Conservation (phyloP, 1,140 invertebrate species). For the Papilio dardanus region DNA sequence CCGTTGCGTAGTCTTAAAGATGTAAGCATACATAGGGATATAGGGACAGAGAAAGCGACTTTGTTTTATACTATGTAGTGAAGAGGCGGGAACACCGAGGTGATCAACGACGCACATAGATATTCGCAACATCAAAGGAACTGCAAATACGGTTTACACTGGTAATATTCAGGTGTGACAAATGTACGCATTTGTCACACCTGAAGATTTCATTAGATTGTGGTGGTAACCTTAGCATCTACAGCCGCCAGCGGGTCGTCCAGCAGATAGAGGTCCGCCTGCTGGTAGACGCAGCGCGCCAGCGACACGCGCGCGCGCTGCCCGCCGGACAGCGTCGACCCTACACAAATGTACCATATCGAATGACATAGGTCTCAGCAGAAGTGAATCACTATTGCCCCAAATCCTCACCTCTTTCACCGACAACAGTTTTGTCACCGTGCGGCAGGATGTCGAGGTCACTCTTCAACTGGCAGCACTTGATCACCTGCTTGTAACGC, state of each 20-base stretch:
- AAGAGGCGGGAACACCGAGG: no score
- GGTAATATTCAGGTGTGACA: no score
- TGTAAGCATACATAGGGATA: no score
- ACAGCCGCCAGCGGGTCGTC: conserved; percentile 86
- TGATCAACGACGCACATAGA: no score
- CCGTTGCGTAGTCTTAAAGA: no score
- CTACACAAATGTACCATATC: conserved; percentile 40
- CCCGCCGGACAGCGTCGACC: conserved; percentile 83
- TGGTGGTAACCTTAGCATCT: conserved; percentile 83
- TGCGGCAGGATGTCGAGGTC: conserved; percentile 87
- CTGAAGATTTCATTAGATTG: no score
- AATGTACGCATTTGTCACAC: no score
- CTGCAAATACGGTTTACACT: no score
- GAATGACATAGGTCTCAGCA: neutral
- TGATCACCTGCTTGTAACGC: conserved; percentile 84
- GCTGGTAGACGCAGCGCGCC: conserved; percentile 86
- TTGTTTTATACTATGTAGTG: no score
- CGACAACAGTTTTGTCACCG: conserved; percentile 88
- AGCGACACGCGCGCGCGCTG: conserved; percentile 85
- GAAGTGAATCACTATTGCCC: neutral
- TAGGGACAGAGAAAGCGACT: no score
- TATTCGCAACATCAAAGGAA: no score
- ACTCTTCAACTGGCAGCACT: conserved; percentile 86
- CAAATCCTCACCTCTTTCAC: conserved; percentile 78
- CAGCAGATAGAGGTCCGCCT: conserved; percentile 85